Conservation (phyloP, 2,113 vertebrate genomes). For the Oenanthe oenanthe region DNA sequence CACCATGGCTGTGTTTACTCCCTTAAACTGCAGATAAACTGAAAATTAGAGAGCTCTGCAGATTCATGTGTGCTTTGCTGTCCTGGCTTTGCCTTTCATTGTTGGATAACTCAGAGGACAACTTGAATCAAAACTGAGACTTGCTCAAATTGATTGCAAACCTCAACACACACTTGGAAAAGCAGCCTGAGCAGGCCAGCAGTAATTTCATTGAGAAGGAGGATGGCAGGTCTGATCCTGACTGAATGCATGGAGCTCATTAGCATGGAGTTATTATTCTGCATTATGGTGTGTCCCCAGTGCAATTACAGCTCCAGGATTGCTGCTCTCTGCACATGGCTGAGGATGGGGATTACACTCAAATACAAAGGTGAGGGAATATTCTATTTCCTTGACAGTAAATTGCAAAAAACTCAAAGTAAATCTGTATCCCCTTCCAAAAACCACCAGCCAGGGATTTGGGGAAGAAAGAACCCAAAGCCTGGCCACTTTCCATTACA, state of each 20-base stretch:
- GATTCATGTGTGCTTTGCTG: neutral
- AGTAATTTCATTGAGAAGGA: neutral
- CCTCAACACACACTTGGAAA: neutral
- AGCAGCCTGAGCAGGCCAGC: neutral
- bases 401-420: neutral
- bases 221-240: neutral
- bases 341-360: neutral
- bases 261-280: neutral
- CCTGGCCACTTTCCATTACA: neutral
- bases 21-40: constrained; percentile 4
- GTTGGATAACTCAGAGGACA: neutral
- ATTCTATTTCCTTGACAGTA: neutral
- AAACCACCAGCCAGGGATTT: neutral
- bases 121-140: neutral
- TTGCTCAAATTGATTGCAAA: neutral
- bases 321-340: neutral
- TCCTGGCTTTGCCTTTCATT: neutral
- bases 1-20: neutral
- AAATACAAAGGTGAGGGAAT: neutral
- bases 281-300: neutral
- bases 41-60: neutral
- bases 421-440: neutral
- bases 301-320: neutral
- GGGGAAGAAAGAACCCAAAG: neutral
- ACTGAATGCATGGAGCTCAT: neutral